A percentile compares a stretch with the other conserved stretches of the same genome.
Evolutionary conservation across 2,113 vertebrate species (phyloP).

Genomic region (Leuciscus idus): DNA sequence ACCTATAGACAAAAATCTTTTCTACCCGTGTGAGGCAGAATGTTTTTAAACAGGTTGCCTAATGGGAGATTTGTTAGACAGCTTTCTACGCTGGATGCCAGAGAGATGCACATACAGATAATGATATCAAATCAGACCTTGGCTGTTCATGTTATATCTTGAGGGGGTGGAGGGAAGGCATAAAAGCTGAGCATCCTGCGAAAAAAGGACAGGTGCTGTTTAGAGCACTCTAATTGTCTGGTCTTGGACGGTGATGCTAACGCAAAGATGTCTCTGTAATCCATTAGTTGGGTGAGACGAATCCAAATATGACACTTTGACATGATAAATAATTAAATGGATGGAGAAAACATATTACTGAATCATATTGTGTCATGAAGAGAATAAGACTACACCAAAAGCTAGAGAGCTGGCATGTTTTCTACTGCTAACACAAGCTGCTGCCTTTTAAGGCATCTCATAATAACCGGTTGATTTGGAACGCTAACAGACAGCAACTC

Average conservation of each 20-base stretch:
- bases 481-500: background rate
- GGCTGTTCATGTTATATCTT: conserved; percentile 16
- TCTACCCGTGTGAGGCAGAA: background rate
- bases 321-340: conserved; percentile 35
- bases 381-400: background rate
- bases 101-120: conserved; percentile 6
- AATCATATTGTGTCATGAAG: conserved; percentile 6
- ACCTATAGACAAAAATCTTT: background rate
- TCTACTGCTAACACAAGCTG: background rate
- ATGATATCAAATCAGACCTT: conserved; percentile 3
- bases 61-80: conserved; percentile 34
- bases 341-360: conserved; percentile 8
- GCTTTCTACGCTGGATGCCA: conserved; percentile 15
- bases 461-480: background rate
- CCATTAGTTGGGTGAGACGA: conserved; percentile 30
- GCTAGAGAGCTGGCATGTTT: background rate
- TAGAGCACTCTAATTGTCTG: conserved; percentile 24
- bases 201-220: conserved; percentile 22
- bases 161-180: conserved; percentile 21
- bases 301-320: conserved; percentile 35
- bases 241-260: background rate
- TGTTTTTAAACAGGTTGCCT: background rate
- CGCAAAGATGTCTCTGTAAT: conserved; percentile 30
- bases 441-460: background rate
- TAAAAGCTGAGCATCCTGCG: background rate